phyloP scores from a whole-genome alignment of 2,888 invertebrate species.

The Drosophila picticornis region DNA sequence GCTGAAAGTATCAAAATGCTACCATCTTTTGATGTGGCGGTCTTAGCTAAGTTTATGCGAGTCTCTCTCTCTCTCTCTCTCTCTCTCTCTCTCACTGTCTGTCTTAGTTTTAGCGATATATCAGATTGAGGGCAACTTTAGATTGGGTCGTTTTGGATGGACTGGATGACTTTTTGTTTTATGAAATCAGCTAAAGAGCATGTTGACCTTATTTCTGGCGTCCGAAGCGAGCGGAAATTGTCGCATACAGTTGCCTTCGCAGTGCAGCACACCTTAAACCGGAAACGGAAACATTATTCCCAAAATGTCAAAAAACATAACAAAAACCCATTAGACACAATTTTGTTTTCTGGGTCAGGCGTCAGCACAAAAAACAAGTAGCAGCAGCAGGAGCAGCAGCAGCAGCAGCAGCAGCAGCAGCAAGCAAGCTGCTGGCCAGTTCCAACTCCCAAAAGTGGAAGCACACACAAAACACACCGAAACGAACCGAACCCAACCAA shows the following conservation, averaged over 20 bases:
- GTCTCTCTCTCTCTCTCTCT: neutral
- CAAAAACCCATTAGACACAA: slow-evolving; percentile 80
- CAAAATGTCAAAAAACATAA: slow-evolving; percentile 81
- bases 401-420: slow-evolving; percentile 4
- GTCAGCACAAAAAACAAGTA: slow-evolving; percentile 51
- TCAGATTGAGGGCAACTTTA: slow-evolving; percentile 20
- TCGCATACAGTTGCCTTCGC: slow-evolving; percentile 62
- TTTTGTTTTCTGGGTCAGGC: slow-evolving; percentile 77
- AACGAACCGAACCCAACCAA: slow-evolving; percentile 13
- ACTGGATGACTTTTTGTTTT: slow-evolving; percentile 50
- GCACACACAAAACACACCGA: slow-evolving; percentile 35
- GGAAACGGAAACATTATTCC: slow-evolving; percentile 80
- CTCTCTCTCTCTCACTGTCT: neutral
- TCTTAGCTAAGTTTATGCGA: slow-evolving; percentile 24
- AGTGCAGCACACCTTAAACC: slow-evolving; percentile 74
- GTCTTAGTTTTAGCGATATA: neutral
- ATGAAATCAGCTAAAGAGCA: slow-evolving; percentile 70
- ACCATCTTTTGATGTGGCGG: slow-evolving; percentile 71
- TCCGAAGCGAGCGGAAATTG: slow-evolving; percentile 64
- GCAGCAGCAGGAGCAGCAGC: too few species aligned
- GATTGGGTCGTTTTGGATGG: slow-evolving; percentile 20
- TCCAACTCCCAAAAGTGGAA: slow-evolving; percentile 67
- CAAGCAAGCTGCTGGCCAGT: slow-evolving; percentile 32
- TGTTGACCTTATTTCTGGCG: slow-evolving; percentile 69
- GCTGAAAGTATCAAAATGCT: slow-evolving; percentile 74